These are phyloP conservation scores for Thera britannica DNA, from an alignment of 2,888 invertebrate genomes.

Conservation along the genomic window DNA sequence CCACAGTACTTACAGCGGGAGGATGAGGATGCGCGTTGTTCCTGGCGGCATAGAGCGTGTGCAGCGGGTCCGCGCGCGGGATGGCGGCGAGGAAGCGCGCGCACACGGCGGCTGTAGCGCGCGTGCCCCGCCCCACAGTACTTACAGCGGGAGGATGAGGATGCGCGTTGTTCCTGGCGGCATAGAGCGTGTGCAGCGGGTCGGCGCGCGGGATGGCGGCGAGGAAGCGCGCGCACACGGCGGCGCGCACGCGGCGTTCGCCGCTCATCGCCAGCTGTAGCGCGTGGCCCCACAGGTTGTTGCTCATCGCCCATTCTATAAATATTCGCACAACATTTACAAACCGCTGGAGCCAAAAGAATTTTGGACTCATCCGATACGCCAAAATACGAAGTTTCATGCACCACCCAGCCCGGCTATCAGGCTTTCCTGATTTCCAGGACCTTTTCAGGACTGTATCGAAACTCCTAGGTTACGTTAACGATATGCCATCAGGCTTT, in stretches of 20 bases:
- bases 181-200: constrained; percentile 97
- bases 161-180: constrained; percentile 93
- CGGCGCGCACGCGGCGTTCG: constrained; percentile 93
- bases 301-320: constrained; percentile 95
- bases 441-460: too few species aligned
- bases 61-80: constrained; percentile 93
- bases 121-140: neutral
- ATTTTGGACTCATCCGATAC: too few species aligned
- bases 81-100: constrained; percentile 95
- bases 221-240: constrained; percentile 95
- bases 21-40: constrained; percentile 91
- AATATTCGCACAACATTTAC: neutral
- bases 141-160: constrained; percentile 80
- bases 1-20: constrained; percentile 57
- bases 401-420: too few species aligned
- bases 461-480: too few species aligned
- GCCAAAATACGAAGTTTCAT: too few species aligned
- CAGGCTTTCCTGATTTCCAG: too few species aligned
- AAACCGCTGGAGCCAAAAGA: too few species aligned
- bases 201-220: constrained; percentile 92
- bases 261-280: constrained; percentile 93
- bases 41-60: constrained; percentile 96
- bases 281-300: constrained; percentile 97
- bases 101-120: constrained; percentile 63
- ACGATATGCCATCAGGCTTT: too few species aligned